Conservation (phyloP, 2,797 vertebrate species). For the Cetoscarus ocellatus region DNA sequence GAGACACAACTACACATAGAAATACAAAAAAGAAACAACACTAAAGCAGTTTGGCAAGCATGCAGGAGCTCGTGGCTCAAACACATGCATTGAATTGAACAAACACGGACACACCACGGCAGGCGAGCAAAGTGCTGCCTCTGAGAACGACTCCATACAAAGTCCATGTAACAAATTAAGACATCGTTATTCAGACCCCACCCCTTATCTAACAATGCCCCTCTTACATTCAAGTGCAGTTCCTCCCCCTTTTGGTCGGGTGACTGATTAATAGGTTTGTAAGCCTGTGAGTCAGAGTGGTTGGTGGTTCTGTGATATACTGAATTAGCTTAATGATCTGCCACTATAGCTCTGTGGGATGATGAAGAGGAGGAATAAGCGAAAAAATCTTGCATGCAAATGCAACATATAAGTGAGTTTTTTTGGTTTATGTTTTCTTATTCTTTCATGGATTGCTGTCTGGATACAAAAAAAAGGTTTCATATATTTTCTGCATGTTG, state of each 20-base stretch:
- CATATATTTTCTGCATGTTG: slow-evolving; percentile 75
- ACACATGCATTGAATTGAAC: slow-evolving; percentile 89
- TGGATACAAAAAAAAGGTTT: slow-evolving; percentile 74
- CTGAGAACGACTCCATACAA: slow-evolving; percentile 83
- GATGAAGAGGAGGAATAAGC: slow-evolving; percentile 80
- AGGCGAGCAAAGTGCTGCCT: slow-evolving; percentile 84
- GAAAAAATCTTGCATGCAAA: slow-evolving; percentile 86
- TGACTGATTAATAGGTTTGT: slow-evolving; percentile 77
- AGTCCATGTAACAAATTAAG: slow-evolving; percentile 86
- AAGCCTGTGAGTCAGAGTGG: slow-evolving; percentile 77
- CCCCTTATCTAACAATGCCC: slow-evolving; percentile 79
- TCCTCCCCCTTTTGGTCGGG: slow-evolving; percentile 80
- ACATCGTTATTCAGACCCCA: slow-evolving; percentile 82
- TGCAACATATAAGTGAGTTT: slow-evolving; percentile 85
- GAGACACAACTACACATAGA: slow-evolving; percentile 85
- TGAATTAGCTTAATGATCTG: slow-evolving; percentile 71
- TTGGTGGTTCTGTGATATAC: slow-evolving; percentile 71
- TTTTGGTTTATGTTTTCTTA: slow-evolving; percentile 86
- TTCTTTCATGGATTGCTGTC: slow-evolving; percentile 81
- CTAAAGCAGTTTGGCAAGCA: slow-evolving; percentile 88
- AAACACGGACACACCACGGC: slow-evolving; percentile 87
- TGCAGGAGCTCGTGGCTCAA: slow-evolving; percentile 88
- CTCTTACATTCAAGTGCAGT: slow-evolving; percentile 86
- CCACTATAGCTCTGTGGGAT: slow-evolving; percentile 69
- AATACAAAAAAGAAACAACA: slow-evolving; percentile 86